Evolutionary conservation across 1,140 invertebrate genomes (phyloP), one percentile per base, ranked within the genome.

Genomic region (Conopomorpha cramerella): DNA sequence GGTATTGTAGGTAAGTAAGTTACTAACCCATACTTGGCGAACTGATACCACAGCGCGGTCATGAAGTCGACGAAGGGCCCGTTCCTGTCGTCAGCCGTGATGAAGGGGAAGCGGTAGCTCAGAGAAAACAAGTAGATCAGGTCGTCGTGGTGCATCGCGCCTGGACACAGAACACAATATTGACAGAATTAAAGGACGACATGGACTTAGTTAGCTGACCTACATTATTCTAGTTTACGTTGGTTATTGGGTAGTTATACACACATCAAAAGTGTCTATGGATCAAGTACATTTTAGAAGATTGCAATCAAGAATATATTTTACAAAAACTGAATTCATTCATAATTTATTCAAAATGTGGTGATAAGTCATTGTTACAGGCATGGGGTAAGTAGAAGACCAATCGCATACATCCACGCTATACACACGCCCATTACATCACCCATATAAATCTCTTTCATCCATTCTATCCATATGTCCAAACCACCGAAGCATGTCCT

Each of bases 131-230:
- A 15, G 39, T 67, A 67, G 18, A 71, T 52, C 18, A 64, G 39
- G 32, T 71, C 63, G 25, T 71, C 63, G 41, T 67, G 63, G 38
- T 71, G 66, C 3, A 54, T 53, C 0, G 53, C 63, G 1, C 51
- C 66, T 67, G 43, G 8, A 26, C 17, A 37, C 4, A 33, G 15
- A 29, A 12, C 25, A 25, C 38, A 13, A 15, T 26, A 14, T 17
- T 15, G 8, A 16, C 31, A 31, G 2, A 38, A 8, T 18, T 34
- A 1, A 18, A 12, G 11, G n/a, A 10, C 8, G 2, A 14, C 1
- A 1, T 33, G 16, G 6, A 12, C 8, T 4, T 10, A 23, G 4
- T 10, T 10, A 6, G 4, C 19, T 6, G 10, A 10, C 19, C 19
- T 10, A 23, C 10, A 6, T 10, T 23, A 23, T 23, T 23, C 19